Evolutionary conservation across 2,888 invertebrate species (phyloP).

Genomic region (Bellardia bayeri): DNA sequence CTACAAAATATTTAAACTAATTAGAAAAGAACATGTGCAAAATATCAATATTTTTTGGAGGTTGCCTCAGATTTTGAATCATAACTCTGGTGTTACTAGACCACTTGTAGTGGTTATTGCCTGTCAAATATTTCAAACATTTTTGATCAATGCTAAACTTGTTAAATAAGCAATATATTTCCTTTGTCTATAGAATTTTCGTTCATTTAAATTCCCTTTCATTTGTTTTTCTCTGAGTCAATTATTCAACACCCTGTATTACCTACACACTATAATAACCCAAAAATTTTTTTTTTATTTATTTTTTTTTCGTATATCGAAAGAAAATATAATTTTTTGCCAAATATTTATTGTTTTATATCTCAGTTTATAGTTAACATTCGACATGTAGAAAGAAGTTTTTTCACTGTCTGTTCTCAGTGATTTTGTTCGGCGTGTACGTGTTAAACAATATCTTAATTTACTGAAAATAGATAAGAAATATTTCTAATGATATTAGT

Average conservation of each 20-base stretch:
- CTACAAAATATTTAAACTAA: no score
- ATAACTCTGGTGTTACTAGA: no score
- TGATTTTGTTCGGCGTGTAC: conserved; percentile 29
- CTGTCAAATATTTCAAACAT: no score
- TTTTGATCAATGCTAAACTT: no score
- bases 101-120: no score
- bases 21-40: no score
- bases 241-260: conserved; percentile 57
- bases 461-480: conserved; percentile 25
- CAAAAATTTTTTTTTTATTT: conserved; percentile 33
- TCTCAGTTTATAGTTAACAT: conserved; percentile 72
- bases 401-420: conserved; percentile 29
- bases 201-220: neutral
- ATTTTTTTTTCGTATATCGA: conserved; percentile 42
- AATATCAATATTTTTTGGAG: no score
- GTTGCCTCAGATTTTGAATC: no score
- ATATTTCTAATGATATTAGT: conserved; percentile 4
- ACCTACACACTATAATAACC: conserved; percentile 56
- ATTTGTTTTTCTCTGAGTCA: neutral
- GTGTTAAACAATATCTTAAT: conserved; percentile 25
- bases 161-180: no score
- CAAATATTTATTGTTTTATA: conserved; percentile 68
- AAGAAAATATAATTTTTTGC: conserved; percentile 64
- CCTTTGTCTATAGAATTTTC: no score
- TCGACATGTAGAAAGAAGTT: conserved; percentile 68